A percentile compares a stretch with the other conserved stretches of the same genome.
Evolutionary conservation across 2,113 vertebrate genomes (phyloP).

Genomic region (Upupa epops): DNA sequence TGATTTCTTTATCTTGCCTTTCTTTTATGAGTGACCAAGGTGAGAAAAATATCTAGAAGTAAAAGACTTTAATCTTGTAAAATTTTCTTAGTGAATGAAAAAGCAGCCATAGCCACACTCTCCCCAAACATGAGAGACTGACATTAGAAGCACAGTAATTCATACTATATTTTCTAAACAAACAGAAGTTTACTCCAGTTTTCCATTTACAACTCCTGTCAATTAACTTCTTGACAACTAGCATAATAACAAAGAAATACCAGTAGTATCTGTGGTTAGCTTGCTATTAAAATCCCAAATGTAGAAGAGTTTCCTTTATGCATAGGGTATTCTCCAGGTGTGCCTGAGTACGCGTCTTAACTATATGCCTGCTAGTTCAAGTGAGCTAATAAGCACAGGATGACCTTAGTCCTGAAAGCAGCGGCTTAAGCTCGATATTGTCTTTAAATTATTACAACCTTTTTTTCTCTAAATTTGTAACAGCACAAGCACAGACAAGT

Average conservation of each 20-base stretch:
- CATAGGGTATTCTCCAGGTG: not conserved
- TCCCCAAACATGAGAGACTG: not conserved
- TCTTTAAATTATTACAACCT: not conserved
- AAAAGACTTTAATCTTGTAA: not conserved
- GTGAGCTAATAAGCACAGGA: not conserved
- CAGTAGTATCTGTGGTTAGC: not conserved
- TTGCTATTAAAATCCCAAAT: not conserved
- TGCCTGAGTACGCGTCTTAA: not conserved
- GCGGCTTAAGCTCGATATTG: not conserved
- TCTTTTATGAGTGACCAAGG: not conserved
- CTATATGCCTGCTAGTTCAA: not conserved
- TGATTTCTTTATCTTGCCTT: not conserved
- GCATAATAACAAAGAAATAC: not conserved
- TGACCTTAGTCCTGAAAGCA: not conserved
- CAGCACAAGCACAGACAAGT: not conserved
- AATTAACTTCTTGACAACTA: not conserved
- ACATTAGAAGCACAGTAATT: not conserved
- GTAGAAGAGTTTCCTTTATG: not conserved
- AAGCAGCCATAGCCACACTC: not conserved
- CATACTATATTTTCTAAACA: not conserved
- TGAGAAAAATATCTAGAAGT: not conserved
- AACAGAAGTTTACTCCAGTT: not conserved
- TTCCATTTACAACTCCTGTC: not conserved
- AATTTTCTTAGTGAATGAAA: not conserved
- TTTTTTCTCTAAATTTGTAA: not conserved